Conservation (phyloP, 2,797 vertebrate genomes). For the Pygocentrus nattereri region DNA sequence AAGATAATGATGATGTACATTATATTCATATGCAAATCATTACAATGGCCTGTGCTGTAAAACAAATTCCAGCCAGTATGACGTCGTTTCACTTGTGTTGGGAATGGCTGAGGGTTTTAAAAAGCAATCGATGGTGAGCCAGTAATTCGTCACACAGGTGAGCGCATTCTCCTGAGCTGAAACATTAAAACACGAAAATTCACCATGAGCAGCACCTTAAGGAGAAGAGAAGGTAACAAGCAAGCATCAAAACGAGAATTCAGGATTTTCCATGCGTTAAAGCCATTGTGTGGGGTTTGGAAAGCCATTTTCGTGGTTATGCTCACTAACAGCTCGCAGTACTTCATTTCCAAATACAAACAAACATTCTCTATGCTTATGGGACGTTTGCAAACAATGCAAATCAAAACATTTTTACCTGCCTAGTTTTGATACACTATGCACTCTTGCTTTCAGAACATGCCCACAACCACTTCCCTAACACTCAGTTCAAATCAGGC, state of each 20-base stretch:
- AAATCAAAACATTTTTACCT: not conserved
- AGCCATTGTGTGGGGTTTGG: not conserved
- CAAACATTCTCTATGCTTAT: not conserved
- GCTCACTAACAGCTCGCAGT: no score
- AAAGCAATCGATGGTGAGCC: constrained; percentile 57
- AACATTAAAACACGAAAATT: constrained; percentile 37
- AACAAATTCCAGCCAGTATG: constrained; percentile 59
- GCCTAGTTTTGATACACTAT: not conserved
- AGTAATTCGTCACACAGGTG: constrained; percentile 63
- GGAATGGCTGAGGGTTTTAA: constrained; percentile 55
- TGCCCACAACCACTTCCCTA: constrained; percentile 14
- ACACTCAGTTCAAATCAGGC: not conserved
- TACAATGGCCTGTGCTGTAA: accelerated
- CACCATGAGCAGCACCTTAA: not conserved
- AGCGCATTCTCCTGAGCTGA: constrained; percentile 39
- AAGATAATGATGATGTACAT: not conserved
- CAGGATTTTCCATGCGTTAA: not conserved
- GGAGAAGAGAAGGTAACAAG: not conserved
- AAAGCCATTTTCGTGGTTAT: not conserved
- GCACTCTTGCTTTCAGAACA: not conserved
- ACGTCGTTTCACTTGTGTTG: not conserved
- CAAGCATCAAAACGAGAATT: not conserved
- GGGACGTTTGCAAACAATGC: not conserved
- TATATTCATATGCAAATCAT: not conserved
- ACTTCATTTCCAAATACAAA: no score